phyloP scores from a whole-genome alignment of 2,113 vertebrate species.

The Cyprinus carpio region DNA sequence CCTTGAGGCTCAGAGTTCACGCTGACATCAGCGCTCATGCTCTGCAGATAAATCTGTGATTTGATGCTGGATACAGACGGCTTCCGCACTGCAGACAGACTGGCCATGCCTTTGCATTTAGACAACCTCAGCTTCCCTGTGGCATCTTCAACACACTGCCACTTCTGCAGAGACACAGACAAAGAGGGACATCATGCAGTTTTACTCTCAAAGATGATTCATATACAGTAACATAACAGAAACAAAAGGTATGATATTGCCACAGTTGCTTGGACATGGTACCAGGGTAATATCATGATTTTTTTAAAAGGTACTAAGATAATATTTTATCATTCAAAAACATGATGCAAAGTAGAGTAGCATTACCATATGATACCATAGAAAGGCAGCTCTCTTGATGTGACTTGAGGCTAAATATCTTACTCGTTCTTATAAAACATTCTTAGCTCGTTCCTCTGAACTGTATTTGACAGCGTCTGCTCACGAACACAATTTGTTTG shows the following conservation, averaged over 20 bases:
- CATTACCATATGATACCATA: background rate
- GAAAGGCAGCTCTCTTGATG: background rate
- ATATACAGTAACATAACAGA: background rate
- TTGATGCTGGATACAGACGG: constrained; percentile 78
- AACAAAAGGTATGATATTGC: background rate
- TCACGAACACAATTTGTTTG: background rate
- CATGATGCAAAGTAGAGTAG: background rate
- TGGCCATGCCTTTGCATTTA: constrained; percentile 83
- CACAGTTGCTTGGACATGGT: background rate
- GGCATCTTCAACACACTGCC: constrained; percentile 94
- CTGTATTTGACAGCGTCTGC: constrained; percentile 7
- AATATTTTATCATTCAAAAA: background rate
- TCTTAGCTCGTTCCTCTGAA: background rate
- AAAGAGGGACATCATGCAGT: background rate
- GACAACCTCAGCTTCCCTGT: constrained; percentile 87
- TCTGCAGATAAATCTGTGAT: constrained; percentile 76
- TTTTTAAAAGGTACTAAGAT: background rate
- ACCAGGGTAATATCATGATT: background rate
- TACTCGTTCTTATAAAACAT: background rate
- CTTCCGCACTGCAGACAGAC: constrained; percentile 55
- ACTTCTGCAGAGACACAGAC: constrained; percentile 78
- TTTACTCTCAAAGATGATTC: background rate
- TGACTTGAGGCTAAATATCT: background rate
- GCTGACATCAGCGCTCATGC: constrained; percentile 24
- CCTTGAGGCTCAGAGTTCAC: constrained; percentile 56